Base-by-base conservation (phyloP, 2,797 vertebrate genomes). In the Lerista edwardsae region DNA sequence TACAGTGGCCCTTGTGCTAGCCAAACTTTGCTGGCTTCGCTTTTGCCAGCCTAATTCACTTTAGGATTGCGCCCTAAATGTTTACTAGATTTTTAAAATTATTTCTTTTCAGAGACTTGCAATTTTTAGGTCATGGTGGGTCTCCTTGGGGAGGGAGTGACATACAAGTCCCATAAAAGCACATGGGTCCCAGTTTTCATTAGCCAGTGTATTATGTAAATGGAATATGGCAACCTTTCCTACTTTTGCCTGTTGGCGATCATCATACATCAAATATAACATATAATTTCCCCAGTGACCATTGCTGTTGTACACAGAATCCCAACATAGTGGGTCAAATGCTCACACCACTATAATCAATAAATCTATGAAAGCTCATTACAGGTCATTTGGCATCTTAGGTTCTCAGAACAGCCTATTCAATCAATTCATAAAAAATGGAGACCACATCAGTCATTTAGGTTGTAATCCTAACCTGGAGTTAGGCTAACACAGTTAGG, bases 121-220 rank as follows among this genome's bases (percentile, higher is more conserved):
- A 76, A 8, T 23, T 36, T n/a, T n/a, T 67, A 14, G 27, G 14
- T 2, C 68, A 27, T 57, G 19, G 34, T 68, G 34, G 27, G 29
- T 31, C 64, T 39, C 62, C 36, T 76, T 39, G 21, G 39, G 23
- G 29, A 68, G 10, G 39, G 41, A 59, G 31, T 68, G 14, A 31
- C 27, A 25, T 68, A 44, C 15, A 41, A 36, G 19, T 65, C 31
- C 8, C 15, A 57, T 21, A 69, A 88, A 74, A 77, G 82, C 4
- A 25, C 34, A 4, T 75, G 3, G 71, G n/a, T 84, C 27, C 76
- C 29, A 55, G 34, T 62, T 71, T 88, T 34, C 67, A 76, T 31
- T 65, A 15, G 65, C 34, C 65, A 1, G 7, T 81, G 92, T 86
- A 72, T 81, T 31, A 64, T 27, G 9, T 73, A 85, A 74, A 82